Conservation (phyloP, 2,888 invertebrate species). For the Chelonus formosanus region DNA sequence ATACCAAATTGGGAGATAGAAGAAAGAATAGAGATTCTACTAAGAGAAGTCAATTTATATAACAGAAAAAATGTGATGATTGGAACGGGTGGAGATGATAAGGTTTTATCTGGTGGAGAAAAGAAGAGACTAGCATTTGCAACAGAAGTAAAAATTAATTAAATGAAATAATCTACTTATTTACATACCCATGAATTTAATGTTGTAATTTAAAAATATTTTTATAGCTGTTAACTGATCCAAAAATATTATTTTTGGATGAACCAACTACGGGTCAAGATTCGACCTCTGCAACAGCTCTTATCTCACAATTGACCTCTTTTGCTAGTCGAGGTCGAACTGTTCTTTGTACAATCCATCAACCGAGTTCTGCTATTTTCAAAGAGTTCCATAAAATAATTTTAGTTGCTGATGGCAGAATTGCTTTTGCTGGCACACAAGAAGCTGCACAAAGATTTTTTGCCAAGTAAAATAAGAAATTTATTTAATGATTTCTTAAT, state of each 20-base stretch:
- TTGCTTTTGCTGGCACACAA: constrained; percentile 83
- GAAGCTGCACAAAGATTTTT: constrained; percentile 75
- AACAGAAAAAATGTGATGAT: constrained; percentile 80
- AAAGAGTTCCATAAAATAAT: constrained; percentile 82
- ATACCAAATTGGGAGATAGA: constrained; percentile 71
- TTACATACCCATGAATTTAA: background rate
- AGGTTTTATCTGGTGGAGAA: constrained; percentile 93
- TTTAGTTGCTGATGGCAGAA: constrained; percentile 85
- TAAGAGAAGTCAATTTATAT: constrained; percentile 77
- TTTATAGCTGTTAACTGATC: constrained; percentile 82
- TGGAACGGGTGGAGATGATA: constrained; percentile 77
- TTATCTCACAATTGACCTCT: constrained; percentile 76
- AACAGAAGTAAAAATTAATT: constrained; percentile 74
- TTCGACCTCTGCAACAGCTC: constrained; percentile 88
- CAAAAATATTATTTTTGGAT: constrained; percentile 91
- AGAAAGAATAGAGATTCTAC: constrained; percentile 74
- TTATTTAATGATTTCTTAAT: background rate
- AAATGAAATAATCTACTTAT: too few species aligned
- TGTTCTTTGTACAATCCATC: constrained; percentile 92
- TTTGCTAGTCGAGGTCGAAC: constrained; percentile 83
- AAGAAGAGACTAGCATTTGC: constrained; percentile 92
- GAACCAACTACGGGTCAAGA: constrained; percentile 96
- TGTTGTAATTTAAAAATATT: constrained; percentile 23
- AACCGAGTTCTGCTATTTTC: constrained; percentile 89
- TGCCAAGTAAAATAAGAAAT: constrained; percentile 67